These are phyloP conservation scores for Pharmacophagus antenor DNA, from an alignment of 2,888 invertebrate genomes.

Conservation along the genomic window DNA sequence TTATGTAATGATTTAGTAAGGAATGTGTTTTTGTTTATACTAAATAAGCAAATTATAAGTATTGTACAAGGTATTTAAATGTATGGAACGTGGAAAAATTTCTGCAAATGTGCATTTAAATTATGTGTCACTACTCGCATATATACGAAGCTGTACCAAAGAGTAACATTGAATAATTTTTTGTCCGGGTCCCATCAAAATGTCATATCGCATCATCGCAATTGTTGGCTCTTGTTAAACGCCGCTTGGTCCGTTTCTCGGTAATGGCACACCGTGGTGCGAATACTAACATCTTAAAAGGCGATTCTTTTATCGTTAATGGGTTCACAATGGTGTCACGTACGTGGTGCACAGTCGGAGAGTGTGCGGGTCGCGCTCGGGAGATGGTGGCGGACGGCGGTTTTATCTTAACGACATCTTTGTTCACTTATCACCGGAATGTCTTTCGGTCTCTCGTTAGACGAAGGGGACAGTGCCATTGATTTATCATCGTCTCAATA, in stretches of 20 bases:
- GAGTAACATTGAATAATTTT: slow-evolving; percentile 13
- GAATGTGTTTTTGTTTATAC: too few species aligned
- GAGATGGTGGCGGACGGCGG: slow-evolving; percentile 29
- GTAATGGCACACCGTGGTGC: slow-evolving; percentile 30
- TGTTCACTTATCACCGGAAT: slow-evolving; percentile 34
- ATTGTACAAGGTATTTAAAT: neutral
- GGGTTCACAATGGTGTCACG: slow-evolving; percentile 29
- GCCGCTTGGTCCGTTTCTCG: slow-evolving; percentile 23
- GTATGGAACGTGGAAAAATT: neutral
- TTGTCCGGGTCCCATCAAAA: slow-evolving; percentile 11
- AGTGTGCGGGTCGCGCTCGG: slow-evolving; percentile 11
- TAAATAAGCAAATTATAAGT: too few species aligned
- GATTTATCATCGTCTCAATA: slow-evolving; percentile 22
- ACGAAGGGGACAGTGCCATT: slow-evolving; percentile 5
- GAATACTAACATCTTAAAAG: slow-evolving; percentile 32
- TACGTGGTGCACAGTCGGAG: slow-evolving; percentile 9
- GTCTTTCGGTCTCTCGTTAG: slow-evolving; percentile 35
- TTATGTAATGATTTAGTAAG: too few species aligned
- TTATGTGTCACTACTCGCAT: neutral
- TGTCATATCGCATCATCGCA: slow-evolving; percentile 23
- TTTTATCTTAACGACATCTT: slow-evolving; percentile 37
- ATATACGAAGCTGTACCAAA: neutral
- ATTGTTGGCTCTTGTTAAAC: slow-evolving; percentile 25
- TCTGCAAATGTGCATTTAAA: neutral
- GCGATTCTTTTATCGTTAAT: slow-evolving; percentile 32